These are phyloP conservation scores for Phoenicopterus ruber DNA, from an alignment of 2,113 vertebrate species.

Conservation along the genomic window DNA sequence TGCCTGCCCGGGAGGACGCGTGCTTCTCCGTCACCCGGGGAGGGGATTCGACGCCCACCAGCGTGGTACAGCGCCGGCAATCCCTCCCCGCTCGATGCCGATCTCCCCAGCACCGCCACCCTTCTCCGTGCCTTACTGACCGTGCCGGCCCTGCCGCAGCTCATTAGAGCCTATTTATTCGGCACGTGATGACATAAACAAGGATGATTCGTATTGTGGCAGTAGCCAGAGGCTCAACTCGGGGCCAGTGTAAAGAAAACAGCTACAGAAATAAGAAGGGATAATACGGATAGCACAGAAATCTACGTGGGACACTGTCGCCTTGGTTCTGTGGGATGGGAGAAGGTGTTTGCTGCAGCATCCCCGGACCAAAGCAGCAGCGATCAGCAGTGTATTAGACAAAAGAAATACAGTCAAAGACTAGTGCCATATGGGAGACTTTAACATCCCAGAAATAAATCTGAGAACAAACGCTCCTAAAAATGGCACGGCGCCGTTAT, in stretches of 20 bases:
- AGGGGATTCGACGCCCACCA: neutral
- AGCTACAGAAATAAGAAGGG: neutral
- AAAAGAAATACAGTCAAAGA: neutral
- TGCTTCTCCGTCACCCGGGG: accelerated
- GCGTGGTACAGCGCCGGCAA: accelerated
- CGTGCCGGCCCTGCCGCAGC: accelerated
- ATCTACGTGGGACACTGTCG: neutral
- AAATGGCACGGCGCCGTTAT: accelerated
- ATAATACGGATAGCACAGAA: neutral
- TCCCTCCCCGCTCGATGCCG: accelerated
- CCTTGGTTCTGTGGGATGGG: neutral
- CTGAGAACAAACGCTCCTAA: neutral
- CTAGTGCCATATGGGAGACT: neutral
- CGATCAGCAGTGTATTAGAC: accelerated
- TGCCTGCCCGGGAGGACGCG: accelerated
- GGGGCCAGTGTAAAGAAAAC: accelerated
- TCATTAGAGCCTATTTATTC: neutral
- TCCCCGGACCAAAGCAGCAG: neutral
- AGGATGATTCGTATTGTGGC: neutral
- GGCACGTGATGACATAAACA: neutral
- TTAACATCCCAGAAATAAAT: neutral
- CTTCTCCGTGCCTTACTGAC: neutral
- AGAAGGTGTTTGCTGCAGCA: neutral
- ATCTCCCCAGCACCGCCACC: neutral
- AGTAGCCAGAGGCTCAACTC: neutral